Evolutionary conservation across 1,140 invertebrate genomes (phyloP), one percentile per base, ranked within the genome.

Genomic region (Listronotus bonariensis): DNA sequence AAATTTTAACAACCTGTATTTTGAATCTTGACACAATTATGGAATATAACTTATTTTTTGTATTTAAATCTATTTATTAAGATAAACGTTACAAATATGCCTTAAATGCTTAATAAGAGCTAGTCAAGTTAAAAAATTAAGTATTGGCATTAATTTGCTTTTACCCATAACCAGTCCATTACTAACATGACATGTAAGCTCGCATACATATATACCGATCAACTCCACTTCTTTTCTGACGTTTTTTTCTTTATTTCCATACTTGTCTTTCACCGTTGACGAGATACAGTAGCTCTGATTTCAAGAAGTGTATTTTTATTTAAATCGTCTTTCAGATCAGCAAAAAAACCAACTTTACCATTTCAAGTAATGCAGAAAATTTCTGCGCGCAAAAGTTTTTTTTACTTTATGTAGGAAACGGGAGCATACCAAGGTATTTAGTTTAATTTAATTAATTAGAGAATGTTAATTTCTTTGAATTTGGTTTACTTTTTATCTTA

Each of bases 281-380:
- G 41, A 62, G 59, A 53, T 53, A 53, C 45, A 42, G 38, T 11
- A 40, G 17, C 59, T 62, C 26, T 62, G 59, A 62, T 62, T 53
- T 62, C 59, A 31, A 62, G 59, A 62, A 62, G 17, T 45, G 49
- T 38, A 62, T 62, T 62, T 62, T 62, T 53, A 62, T 53, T 62
- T 53, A 62, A 53, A 53, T 62, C 12, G 20, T 36, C 34, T 17
- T n/a, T 6, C 7, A 41, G 34, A 20, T 18, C 14, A 15, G 14
- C 8, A 14, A n/a, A 53, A 43, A 26, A 53, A 42, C 43, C 40
- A 52, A 53, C 48, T 20, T 53, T 42, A 36, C 58, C 58, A 60
- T 60, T 40, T 60, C 49, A 11, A 60, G 58, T 60, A 60, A 36
- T 42, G 34, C 58, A 34, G 14, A 62, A 14, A 43, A 32, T 62